These are phyloP conservation scores for Cylloceria caligata DNA, from an alignment of 2,888 invertebrate genomes.

Conservation along the genomic window DNA sequence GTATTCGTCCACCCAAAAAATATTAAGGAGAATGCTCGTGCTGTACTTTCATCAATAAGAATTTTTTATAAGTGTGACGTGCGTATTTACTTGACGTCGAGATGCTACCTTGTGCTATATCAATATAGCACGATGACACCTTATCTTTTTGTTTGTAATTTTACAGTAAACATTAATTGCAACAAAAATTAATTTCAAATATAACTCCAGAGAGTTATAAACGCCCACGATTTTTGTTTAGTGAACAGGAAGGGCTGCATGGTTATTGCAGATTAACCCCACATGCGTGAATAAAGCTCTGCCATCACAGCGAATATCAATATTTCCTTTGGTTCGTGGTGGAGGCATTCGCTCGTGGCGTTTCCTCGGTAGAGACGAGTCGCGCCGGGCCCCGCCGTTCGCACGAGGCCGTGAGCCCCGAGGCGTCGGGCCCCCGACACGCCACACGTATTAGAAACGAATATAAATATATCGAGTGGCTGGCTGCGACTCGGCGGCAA, in stretches of 20 bases:
- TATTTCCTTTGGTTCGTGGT: conserved; percentile 51
- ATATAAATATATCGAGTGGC: conserved; percentile 80
- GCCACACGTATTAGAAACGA: conserved; percentile 80
- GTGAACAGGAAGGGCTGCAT: neutral
- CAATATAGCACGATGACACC: too few relatives aligned
- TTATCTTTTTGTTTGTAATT: too few relatives aligned
- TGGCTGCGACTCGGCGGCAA: conserved; percentile 46
- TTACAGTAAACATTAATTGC: too few relatives aligned
- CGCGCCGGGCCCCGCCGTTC: conserved; percentile 50
- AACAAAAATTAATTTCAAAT: neutral
- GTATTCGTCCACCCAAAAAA: too few relatives aligned
- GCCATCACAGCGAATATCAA: conserved; percentile 55
- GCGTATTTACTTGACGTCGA: too few relatives aligned
- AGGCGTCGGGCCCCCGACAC: conserved; percentile 72
- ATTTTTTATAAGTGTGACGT: too few relatives aligned
- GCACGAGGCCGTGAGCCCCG: conserved; percentile 64
- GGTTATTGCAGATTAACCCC: conserved; percentile 14
- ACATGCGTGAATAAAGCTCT: neutral
- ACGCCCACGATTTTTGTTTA: neutral
- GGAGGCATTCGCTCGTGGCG: conserved; percentile 52
- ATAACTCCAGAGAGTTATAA: neutral
- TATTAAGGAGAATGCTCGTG: too few relatives aligned
- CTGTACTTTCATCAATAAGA: too few relatives aligned
- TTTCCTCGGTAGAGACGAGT: conserved; percentile 47
- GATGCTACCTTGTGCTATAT: too few relatives aligned